Base-by-base conservation (phyloP, 2,888 invertebrate species). In the Terebella lapidaria region DNA sequence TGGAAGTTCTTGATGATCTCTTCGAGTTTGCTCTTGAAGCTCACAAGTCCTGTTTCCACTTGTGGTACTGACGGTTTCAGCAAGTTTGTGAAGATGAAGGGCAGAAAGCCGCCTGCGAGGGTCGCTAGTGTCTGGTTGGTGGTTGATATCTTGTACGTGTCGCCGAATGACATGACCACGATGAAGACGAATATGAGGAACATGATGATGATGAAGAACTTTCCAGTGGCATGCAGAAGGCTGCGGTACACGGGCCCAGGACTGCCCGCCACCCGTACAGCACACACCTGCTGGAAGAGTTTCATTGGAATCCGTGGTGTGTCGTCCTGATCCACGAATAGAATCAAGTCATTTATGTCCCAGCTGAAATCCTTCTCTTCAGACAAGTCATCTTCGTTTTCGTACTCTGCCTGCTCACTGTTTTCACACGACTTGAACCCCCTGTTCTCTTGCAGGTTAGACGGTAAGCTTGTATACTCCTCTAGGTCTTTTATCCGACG, bases 131-230 rank as follows among this genome's bases (percentile, higher is more conserved):
- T 67, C 54, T 66, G 63, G 51, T 67, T 67, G 15, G 61, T 67
- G 20, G 61, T 57, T 4, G 67, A 67, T 4, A 67, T 54, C 26
- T 66, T 63, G 55, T 67, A 67, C 18, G 61, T 57, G 28, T 67
- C 63, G n/a, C 67, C 67, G 45, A 67, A 78, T 3, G 78, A 76
- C 73, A 76, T 71, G 27, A 78, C 78, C 24, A 78, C 78, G 30
- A 78, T 72, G 71, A 77, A 76, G 1, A 78, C 77, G 66, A 78
- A 78, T 56, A 75, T 67, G 1, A 78, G 63, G 62, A 78, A 78
- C 1, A 77, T 62, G 0, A 77, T 74, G 59, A 78, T 78, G 28
- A 74, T 72, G 51, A 76, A 66, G 62, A 78, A 78, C 62, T 76
- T 76, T 10, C 74, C 74, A 0, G 77, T 77, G 10, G 78, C 78